A percentile compares a stretch with the other conserved stretches of the same genome.
Conservation (phyloP, 2,888 invertebrate species). For the Agriopis marginaria region DNA sequence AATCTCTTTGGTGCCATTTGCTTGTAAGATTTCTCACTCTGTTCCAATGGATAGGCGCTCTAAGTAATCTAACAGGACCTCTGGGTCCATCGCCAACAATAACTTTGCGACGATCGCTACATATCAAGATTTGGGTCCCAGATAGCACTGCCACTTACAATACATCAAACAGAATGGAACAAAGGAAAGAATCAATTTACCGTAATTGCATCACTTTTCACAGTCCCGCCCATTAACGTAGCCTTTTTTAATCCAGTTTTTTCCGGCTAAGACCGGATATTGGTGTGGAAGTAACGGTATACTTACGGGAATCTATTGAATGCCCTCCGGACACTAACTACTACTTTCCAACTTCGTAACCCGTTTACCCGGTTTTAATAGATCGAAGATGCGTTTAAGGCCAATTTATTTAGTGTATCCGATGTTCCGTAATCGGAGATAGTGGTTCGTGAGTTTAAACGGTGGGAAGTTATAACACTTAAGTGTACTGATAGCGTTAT, state of each 20-base stretch:
- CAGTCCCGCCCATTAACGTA: conserved; percentile 72
- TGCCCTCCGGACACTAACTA: conserved; percentile 73
- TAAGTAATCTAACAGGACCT: conserved; percentile 7
- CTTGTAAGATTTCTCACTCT: neutral
- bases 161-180: conserved; percentile 53
- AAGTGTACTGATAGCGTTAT: conserved; percentile 16
- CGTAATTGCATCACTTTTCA: conserved; percentile 81
- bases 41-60: neutral
- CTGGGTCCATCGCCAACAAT: conserved; percentile 12
- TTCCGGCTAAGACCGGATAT: conserved; percentile 76
- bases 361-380: conserved; percentile 74
- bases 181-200: conserved; percentile 72
- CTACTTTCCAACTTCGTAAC: conserved; percentile 73
- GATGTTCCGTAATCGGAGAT: conserved; percentile 27
- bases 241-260: conserved; percentile 78
- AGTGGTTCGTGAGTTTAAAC: conserved; percentile 28
- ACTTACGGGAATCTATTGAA: conserved; percentile 78
- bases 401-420: conserved; percentile 57
- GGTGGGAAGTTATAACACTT: conserved; percentile 13
- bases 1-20: neutral
- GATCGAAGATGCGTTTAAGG: conserved; percentile 63
- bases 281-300: conserved; percentile 75
- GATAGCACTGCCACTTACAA: conserved; percentile 27
- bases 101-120: conserved; percentile 15
- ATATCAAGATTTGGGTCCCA: conserved; percentile 27